Conservation (phyloP, 2,888 invertebrate genomes). For the Sphaerophoria rueppellii region DNA sequence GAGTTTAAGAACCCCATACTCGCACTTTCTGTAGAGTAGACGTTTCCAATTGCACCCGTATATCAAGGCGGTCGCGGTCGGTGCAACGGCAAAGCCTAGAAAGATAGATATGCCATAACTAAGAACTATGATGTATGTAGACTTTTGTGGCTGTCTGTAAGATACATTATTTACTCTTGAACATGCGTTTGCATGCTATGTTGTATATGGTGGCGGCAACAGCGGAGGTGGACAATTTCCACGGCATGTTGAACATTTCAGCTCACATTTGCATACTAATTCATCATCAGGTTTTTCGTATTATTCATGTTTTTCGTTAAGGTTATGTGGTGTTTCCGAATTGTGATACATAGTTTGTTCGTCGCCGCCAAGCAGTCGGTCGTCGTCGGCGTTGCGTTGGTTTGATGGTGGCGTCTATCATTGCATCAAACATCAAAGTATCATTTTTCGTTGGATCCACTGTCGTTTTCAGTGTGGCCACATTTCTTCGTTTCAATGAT, state of each 20-base stretch:
- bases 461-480: constrained; percentile 34
- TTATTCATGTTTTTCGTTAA: constrained; percentile 30
- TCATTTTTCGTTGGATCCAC: constrained; percentile 36
- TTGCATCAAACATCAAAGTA: constrained; percentile 41
- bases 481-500: background rate
- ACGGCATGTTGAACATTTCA: constrained; percentile 69
- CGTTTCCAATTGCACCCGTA: constrained; percentile 63
- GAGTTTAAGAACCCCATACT: constrained; percentile 68
- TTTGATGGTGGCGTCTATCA: constrained; percentile 34
- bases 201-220: background rate
- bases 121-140: constrained; percentile 51
- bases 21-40: constrained; percentile 45
- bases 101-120: constrained; percentile 55
- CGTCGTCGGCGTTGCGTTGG: too few species aligned
- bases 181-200: constrained; percentile 36
- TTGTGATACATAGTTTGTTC: background rate
- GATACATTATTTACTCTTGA: constrained; percentile 2
- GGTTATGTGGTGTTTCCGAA: background rate
- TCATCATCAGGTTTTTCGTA: constrained; percentile 66
- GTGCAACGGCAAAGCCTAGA: constrained; percentile 8
- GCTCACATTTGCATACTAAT: constrained; percentile 71
- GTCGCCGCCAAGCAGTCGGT: background rate
- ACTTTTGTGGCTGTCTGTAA: background rate
- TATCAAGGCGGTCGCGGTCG: background rate
- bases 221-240: constrained; percentile 54